Evolutionary conservation across 2,113 vertebrate species (phyloP).

Genomic region (human): DNA sequence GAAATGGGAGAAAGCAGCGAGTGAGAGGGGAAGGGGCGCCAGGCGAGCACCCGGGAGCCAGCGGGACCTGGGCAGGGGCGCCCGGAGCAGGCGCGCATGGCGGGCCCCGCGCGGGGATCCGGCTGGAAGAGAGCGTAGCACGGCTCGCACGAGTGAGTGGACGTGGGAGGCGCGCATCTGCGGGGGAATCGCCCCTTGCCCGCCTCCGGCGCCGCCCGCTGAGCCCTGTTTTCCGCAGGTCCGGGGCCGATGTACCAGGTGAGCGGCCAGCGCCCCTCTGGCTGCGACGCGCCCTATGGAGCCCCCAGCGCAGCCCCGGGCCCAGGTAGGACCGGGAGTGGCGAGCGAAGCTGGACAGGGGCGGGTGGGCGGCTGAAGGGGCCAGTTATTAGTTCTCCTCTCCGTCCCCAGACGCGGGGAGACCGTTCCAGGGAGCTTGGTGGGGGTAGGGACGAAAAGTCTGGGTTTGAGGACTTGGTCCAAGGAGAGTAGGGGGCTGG

Average conservation of each 20-base stretch:
- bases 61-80: background rate
- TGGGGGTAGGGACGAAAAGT: background rate
- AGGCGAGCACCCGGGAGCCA: background rate
- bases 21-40: constrained; percentile 56
- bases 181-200: background rate
- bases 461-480: background rate
- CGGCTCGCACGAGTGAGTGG: constrained; percentile 4
- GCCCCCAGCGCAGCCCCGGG: constrained; percentile 59
- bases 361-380: background rate
- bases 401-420: background rate
- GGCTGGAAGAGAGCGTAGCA: background rate
- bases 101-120: constrained; percentile 16
- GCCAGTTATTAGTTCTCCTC: background rate
- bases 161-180: background rate
- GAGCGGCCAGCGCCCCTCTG: constrained; percentile 70
- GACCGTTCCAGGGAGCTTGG: background rate
- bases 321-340: constrained; percentile 78
- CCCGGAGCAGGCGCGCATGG: constrained; percentile 32
- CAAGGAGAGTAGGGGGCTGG: background rate
- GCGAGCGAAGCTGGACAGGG: background rate
- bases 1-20: background rate
- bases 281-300: constrained; percentile 79
- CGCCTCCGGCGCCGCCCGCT: background rate
- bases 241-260: constrained; percentile 85
- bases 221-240: constrained; percentile 66